A percentile compares a stretch with the other conserved stretches of the same genome.
Evolutionary conservation across 2,113 vertebrate genomes (phyloP).

Genomic region (Tiliqua scincoides): DNA sequence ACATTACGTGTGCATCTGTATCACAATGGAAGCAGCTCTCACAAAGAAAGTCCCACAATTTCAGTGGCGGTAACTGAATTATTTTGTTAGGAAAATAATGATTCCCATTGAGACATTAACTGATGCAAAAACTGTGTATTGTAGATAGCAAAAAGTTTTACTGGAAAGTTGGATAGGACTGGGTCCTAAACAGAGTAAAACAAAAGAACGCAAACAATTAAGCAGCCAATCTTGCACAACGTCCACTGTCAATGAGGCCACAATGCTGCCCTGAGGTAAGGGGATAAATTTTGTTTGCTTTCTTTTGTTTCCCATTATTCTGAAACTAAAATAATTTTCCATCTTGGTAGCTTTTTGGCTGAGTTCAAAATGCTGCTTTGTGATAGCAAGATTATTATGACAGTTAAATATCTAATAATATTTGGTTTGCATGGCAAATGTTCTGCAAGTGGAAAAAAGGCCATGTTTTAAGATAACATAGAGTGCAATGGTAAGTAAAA

Average conservation of each 20-base stretch:
- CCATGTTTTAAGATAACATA: neutral
- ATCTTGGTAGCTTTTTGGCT: neutral
- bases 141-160: neutral
- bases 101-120: neutral
- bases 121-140: neutral
- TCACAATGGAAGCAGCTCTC: neutral
- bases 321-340: constrained; percentile 23
- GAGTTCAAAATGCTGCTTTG: neutral
- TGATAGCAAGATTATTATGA: neutral
- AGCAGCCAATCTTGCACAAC: too few species aligned
- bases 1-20: neutral
- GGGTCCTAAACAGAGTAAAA: too few species aligned
- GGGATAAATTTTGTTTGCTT: constrained; percentile 4
- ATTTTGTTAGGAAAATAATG: neutral
- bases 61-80: neutral
- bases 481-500: neutral
- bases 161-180: too few species aligned
- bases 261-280: too few species aligned
- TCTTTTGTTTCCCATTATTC: neutral
- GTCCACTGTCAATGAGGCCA: too few species aligned
- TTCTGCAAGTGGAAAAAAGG: neutral
- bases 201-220: too few species aligned
- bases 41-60: neutral
- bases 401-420: neutral
- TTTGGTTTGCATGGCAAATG: neutral